Evolutionary conservation across 2,113 vertebrate species (phyloP).

Genomic region (Leptobrachium ailaonicum): DNA sequence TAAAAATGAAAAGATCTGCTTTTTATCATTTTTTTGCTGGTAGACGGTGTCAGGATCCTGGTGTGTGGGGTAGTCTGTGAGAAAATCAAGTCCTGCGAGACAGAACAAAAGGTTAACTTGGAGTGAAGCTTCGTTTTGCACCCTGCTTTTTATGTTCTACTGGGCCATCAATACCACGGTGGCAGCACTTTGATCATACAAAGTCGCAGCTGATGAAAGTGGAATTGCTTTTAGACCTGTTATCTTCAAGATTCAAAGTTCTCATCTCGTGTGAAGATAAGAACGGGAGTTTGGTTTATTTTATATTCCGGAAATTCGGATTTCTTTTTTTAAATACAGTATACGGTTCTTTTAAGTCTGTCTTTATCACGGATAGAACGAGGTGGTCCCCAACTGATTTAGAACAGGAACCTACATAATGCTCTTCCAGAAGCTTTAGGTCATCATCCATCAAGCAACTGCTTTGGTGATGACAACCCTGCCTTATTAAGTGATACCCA

Average conservation of each 20-base stretch:
- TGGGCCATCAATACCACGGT: slow-evolving; percentile 23
- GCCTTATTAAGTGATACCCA: too few relatives aligned
- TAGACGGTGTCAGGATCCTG: not conserved
- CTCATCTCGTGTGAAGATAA: slow-evolving; percentile 14
- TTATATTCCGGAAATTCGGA: slow-evolving; percentile 8
- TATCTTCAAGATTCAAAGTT: slow-evolving; percentile 36
- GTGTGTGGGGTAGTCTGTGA: slow-evolving; percentile 23
- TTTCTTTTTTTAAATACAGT: not conserved
- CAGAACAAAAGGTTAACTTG: slow-evolving; percentile 44
- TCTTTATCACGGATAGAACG: too few relatives aligned
- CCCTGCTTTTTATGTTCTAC: slow-evolving; percentile 32
- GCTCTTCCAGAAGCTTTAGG: too few relatives aligned
- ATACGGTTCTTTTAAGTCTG: too few relatives aligned
- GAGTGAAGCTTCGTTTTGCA: slow-evolving; percentile 39
- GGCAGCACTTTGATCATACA: slow-evolving; percentile 40
- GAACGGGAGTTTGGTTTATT: slow-evolving; percentile 8
- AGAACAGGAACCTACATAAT: too few relatives aligned
- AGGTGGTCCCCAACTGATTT: too few relatives aligned
- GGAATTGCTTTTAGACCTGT: slow-evolving; percentile 40
- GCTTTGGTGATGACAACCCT: too few relatives aligned
- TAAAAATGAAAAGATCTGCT: not conserved
- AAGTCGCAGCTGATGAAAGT: slow-evolving; percentile 42
- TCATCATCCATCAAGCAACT: too few relatives aligned
- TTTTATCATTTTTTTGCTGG: not conserved
- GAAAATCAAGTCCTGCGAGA: slow-evolving; percentile 31